These are phyloP conservation scores for Anoplopoma fimbria DNA, from an alignment of 2,113 vertebrate species.

Conservation along the genomic window DNA sequence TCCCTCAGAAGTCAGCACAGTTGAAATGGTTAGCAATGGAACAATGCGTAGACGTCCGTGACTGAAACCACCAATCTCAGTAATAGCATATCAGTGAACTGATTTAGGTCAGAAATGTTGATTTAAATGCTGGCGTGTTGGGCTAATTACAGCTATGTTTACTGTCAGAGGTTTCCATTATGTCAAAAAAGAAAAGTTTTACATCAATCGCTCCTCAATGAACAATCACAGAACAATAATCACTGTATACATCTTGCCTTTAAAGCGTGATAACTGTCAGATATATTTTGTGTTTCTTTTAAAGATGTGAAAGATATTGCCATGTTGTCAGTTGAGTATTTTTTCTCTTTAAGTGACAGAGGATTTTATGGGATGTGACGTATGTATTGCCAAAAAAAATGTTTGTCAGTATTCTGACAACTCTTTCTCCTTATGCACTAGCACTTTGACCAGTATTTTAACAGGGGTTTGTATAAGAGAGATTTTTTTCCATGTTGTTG, in stretches of 20 bases:
- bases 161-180: background rate
- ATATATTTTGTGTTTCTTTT: background rate
- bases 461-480: constrained; percentile 41
- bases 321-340: background rate
- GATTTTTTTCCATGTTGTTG: constrained; percentile 20
- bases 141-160: background rate
- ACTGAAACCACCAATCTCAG: too few relatives aligned
- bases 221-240: constrained; percentile 14
- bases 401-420: constrained; percentile 59
- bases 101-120: too few relatives aligned
- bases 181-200: background rate
- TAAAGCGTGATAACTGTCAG: background rate
- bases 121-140: too few relatives aligned
- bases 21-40: too few relatives aligned
- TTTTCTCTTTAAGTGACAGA: background rate
- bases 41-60: too few relatives aligned
- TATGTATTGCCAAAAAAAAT: constrained; percentile 60
- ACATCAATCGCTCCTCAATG: background rate
- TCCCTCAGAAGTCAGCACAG: too few relatives aligned
- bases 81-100: too few relatives aligned
- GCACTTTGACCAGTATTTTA: constrained; percentile 78
- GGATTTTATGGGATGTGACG: constrained; percentile 16
- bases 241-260: constrained; percentile 17
- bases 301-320: constrained; percentile 33
- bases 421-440: constrained; percentile 75